Evolutionary conservation across 2,797 vertebrate species (phyloP).

Genomic region (Chaetodon trifasciatus): DNA sequence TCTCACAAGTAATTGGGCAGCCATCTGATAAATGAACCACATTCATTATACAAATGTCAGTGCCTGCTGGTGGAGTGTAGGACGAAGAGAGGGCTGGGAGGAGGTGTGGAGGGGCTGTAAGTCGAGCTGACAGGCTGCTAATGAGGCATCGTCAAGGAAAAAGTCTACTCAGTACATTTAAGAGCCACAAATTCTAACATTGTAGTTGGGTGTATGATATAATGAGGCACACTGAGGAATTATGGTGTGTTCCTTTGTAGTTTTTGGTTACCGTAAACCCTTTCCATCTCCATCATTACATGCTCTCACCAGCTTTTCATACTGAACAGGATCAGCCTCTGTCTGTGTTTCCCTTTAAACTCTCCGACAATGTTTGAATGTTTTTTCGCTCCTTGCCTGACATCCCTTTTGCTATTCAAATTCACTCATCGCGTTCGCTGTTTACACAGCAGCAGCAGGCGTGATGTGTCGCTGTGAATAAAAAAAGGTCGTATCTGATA

Average conservation of each 20-base stretch:
- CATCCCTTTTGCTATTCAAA: conserved; percentile 28
- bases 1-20: conserved; percentile 65
- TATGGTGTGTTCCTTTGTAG: background rate
- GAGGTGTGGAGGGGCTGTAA: conserved; percentile 45
- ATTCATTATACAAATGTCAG: conserved; percentile 79
- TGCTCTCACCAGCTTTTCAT: background rate
- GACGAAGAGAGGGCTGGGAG: conserved; percentile 47
- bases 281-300: background rate
- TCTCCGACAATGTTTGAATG: background rate
- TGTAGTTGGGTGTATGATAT: conserved; percentile 27
- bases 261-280: background rate
- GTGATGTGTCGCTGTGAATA: background rate
- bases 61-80: conserved; percentile 70
- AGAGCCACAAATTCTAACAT: conserved; percentile 40
- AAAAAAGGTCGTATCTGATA: background rate
- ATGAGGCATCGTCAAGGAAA: conserved; percentile 72
- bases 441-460: conserved; percentile 7
- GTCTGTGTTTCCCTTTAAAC: background rate
- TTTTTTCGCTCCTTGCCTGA: background rate
- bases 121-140: conserved; percentile 67
- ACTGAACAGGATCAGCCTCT: background rate
- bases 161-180: conserved; percentile 32
- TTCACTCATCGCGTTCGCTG: conserved; percentile 18
- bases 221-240: conserved; percentile 24
- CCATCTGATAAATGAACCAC: conserved; percentile 64